Evolutionary conservation across 1,140 invertebrate genomes (phyloP).

Genomic region (Drosophila chauvacae): DNA sequence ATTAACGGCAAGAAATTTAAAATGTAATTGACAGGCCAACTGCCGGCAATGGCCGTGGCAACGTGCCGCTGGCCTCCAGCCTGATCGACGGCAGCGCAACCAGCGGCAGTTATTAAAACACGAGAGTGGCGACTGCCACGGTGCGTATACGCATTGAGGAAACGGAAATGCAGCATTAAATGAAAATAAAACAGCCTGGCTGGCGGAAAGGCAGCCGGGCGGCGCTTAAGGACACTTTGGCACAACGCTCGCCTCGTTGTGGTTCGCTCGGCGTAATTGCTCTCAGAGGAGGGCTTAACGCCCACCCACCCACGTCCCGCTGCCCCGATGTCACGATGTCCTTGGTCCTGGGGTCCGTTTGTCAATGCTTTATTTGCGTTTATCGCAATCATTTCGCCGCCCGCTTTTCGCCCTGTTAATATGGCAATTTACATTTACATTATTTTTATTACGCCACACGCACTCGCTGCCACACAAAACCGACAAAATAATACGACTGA

Average conservation of each 20-base stretch:
- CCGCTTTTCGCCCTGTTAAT: slow-evolving; percentile 66
- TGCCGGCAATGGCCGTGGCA: slow-evolving; percentile 49
- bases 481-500: slow-evolving; percentile 26
- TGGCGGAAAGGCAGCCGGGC: slow-evolving; percentile 9
- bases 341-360: slow-evolving; percentile 47
- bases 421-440: slow-evolving; percentile 82
- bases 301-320: background rate
- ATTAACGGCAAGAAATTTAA: slow-evolving; percentile 80
- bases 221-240: slow-evolving; percentile 59
- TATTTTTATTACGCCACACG: slow-evolving; percentile 65
- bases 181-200: slow-evolving; percentile 66
- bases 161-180: slow-evolving; percentile 78
- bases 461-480: background rate
- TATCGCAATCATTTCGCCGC: slow-evolving; percentile 72
- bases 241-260: slow-evolving; percentile 37
- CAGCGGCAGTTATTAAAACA: slow-evolving; percentile 77
- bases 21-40: slow-evolving; percentile 81
- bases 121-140: slow-evolving; percentile 21
- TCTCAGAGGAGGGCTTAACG: slow-evolving; percentile 70
- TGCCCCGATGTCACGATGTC: slow-evolving; percentile 6
- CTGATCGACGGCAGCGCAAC: slow-evolving; percentile 24
- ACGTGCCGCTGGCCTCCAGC: slow-evolving; percentile 27
- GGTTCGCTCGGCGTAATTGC: slow-evolving; percentile 69
- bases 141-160: slow-evolving; percentile 69
- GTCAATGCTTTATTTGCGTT: slow-evolving; percentile 78